phyloP scores from a whole-genome alignment of 2,888 invertebrate species.

The Clusia tigrina region DNA sequence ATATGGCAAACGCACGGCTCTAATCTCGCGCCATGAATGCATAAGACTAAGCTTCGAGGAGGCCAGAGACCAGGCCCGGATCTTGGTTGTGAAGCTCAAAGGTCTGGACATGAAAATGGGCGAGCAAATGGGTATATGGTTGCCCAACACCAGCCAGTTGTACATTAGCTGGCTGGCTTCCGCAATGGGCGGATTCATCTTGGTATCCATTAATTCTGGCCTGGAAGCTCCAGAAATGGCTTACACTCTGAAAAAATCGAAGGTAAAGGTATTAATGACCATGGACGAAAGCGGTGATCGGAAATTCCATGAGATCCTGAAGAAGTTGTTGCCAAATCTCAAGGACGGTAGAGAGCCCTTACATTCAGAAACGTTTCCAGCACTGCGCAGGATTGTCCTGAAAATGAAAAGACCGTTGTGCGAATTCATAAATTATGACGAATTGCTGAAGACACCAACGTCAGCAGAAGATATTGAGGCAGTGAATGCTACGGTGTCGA shows the following conservation, averaged over 20 bases:
- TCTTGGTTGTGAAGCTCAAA: constrained; percentile 73
- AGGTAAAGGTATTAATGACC: constrained; percentile 71
- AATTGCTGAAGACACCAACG: constrained; percentile 48
- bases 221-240: constrained; percentile 74
- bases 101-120: constrained; percentile 73
- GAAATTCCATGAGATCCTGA: constrained; percentile 72
- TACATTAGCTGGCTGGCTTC: constrained; percentile 73
- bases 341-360: constrained; percentile 61
- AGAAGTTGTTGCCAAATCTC: constrained; percentile 67
- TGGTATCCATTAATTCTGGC: constrained; percentile 79
- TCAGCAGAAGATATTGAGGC: constrained; percentile 20
- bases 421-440: constrained; percentile 48
- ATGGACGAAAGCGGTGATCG: constrained; percentile 70
- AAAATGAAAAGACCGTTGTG: constrained; percentile 47
- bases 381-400: constrained; percentile 67
- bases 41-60: constrained; percentile 66
- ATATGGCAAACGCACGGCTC: constrained; percentile 67
- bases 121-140: constrained; percentile 80
- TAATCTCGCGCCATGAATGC: constrained; percentile 67
- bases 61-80: constrained; percentile 66
- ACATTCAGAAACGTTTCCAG: constrained; percentile 60
- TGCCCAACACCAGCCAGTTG: constrained; percentile 80
- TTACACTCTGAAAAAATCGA: constrained; percentile 75
- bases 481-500: constrained; percentile 51
- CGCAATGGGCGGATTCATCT: constrained; percentile 73